Evolutionary conservation across 2,888 invertebrate species (phyloP), one percentile per base, ranked within the genome.

Genomic region (Dolichomitus sp.): DNA sequence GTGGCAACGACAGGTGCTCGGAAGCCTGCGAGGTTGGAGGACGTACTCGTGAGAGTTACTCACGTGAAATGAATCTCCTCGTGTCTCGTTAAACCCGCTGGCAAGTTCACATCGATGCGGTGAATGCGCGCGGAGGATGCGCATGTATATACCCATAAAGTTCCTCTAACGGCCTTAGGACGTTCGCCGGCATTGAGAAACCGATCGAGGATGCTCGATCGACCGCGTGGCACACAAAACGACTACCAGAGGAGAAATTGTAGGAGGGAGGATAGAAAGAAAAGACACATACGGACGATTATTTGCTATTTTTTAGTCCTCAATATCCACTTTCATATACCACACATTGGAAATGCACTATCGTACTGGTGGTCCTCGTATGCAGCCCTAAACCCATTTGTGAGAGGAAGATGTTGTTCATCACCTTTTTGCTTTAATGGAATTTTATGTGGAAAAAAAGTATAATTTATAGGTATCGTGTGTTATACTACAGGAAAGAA

Each of bases 191-290:
- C 27, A 75, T 79, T 61, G 82, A 48, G 82, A 86, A 85, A 87
- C 81, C 87, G 88, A 89, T 90, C 88, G 89, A 89, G 89, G 89
- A 89, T 90, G 90, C 80, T 88, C 88, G 88, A 91, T 90, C 91
- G 92, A 91, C 93, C 91, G 91, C 92, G 92, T 93, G 93, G 92
- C 93, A 93, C 88, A 93, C 91, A 93, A 93, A 93, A 87, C 80
- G 27, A 68, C 83, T 40, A 52, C 50, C 77, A 65, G 54, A 66
- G 33, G 37, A 45, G 70, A 78, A 48, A 78, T 74, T 69, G 57
- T 12, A 9, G 27, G 52, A 70, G 59, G 23, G 40, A 57, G 76
- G 66, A 69, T 73, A 70, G 82, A 81, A 85, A 85, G 88, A 86
- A 90, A 88, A 88, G 78, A 84, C 74, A 80, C 81, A 70, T 7